Base-by-base conservation (phyloP, 2,113 vertebrate genomes). In the Forbesichthys papilliferus region DNA sequence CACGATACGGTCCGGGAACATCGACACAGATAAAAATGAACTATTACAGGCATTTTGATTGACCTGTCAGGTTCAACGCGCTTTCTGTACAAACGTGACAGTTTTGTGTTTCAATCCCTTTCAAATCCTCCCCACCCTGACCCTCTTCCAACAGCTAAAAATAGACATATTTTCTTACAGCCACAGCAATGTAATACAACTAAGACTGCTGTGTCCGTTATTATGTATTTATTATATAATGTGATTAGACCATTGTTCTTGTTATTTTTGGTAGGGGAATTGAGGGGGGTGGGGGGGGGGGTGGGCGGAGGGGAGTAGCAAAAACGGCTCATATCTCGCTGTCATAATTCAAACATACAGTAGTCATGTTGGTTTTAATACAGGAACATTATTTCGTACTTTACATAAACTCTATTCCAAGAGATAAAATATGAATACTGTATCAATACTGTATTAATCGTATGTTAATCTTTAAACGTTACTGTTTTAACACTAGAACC, bases 41-140 rank as follows among this genome's bases (percentile, higher is more conserved):
- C 83, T 82, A 86, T 91, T 90, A 84, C 84, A 62, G 61, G 51
- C 74, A 47, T 73, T 87, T 90, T 89, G 86, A 92, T 89, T 90
- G 86, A 90, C 81, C 84, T 88, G 87, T 90, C 89, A 89, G 67
- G 61, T 62, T 55, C 64, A 20, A 59, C 58, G 27, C 64, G 20
- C 12, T 64, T 73, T 61, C 77, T 71, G 73, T 63, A 82, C 77
- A 81, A 74, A 79, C 60, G 48, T 74, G 75, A 75, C 77, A 86
- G 66, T 16, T 69, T 55, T 63, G 68, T 60, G 49, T 70, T 56
- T 75, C 71, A 33, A 60, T 52, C 36, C 36, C 55, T 74, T 18
- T 18, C 13, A 11, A 11, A 11, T 10, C 49, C 7, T 27, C 13
- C 49, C 49, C 11, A 52, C 11, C 49, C 13, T 9, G 9, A 49